Conservation (phyloP, 2,113 vertebrate species). For the Engraulis encrasicolus region DNA sequence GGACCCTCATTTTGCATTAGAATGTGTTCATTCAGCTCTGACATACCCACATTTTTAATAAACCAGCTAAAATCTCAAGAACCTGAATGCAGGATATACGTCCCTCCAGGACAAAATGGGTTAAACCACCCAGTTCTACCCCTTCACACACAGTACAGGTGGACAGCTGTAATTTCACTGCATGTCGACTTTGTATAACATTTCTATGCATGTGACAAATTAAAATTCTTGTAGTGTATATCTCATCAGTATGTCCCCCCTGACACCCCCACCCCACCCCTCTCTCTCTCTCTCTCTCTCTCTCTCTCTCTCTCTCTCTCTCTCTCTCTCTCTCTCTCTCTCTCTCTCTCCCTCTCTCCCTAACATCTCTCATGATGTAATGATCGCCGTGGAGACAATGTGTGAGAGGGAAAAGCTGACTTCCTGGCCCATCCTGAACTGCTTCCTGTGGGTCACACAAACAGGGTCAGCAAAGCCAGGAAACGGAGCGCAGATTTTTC, state of each 20-base stretch:
- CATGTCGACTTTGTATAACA: too few relatives aligned
- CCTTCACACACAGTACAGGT: too few relatives aligned
- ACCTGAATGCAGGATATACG: too few relatives aligned
- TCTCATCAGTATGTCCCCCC: neutral
- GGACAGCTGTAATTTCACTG: too few relatives aligned
- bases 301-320: slow-evolving; percentile 12
- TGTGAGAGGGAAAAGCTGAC: slow-evolving; percentile 64
- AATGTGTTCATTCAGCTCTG: too few relatives aligned
- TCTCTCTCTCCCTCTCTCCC: neutral
- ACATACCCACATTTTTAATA: too few relatives aligned
- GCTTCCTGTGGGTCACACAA: slow-evolving; percentile 77
- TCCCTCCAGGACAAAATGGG: too few relatives aligned
- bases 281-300: slow-evolving; percentile 3
- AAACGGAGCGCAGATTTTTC: slow-evolving; percentile 87
- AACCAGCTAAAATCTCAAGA: too few relatives aligned
- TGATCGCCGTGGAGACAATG: slow-evolving; percentile 47
- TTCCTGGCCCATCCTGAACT: slow-evolving; percentile 75
- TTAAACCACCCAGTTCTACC: too few relatives aligned
- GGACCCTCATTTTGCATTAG: too few relatives aligned
- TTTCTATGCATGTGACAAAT: too few relatives aligned
- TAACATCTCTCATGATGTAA: slow-evolving; percentile 47
- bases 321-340: neutral
- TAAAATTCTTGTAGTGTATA: too few relatives aligned
- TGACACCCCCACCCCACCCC: neutral
- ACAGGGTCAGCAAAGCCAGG: slow-evolving; percentile 70